Conservation (phyloP, 2,113 vertebrate genomes). For the Boleophthalmus pectinirostris region DNA sequence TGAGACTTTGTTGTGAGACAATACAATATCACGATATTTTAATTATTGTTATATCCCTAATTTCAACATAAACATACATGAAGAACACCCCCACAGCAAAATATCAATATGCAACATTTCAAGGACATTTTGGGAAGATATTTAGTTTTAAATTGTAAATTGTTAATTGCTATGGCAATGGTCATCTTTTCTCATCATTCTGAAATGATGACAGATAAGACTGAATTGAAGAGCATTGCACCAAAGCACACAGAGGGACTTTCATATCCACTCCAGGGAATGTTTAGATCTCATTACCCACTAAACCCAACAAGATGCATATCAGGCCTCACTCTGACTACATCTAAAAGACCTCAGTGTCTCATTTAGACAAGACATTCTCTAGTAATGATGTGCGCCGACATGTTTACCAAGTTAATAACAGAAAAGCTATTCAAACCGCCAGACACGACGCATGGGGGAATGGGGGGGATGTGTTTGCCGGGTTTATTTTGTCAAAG, state of each 20-base stretch:
- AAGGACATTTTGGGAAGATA: too few relatives aligned
- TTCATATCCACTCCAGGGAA: slow-evolving; percentile 27
- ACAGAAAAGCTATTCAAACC: neutral
- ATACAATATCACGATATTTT: too few relatives aligned
- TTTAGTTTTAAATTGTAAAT: too few relatives aligned
- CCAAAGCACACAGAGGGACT: neutral
- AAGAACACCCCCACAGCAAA: too few relatives aligned
- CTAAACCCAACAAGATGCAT: slow-evolving; percentile 13
- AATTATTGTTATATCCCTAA: too few relatives aligned
- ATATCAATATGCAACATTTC: too few relatives aligned
- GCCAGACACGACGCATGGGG: neutral
- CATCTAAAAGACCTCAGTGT: slow-evolving; percentile 17
- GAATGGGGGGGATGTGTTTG: slow-evolving; percentile 4
- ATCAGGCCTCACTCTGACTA: slow-evolving; percentile 8
- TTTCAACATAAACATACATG: too few relatives aligned
- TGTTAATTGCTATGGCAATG: too few relatives aligned
- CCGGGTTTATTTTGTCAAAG: slow-evolving; percentile 9
- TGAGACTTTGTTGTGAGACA: too few relatives aligned
- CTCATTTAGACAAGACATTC: neutral
- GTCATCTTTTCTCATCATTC: too few relatives aligned
- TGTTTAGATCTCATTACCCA: slow-evolving; percentile 27
- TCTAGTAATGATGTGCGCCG: slow-evolving; percentile 4
- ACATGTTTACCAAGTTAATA: slow-evolving; percentile 15
- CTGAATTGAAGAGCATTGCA: slow-evolving; percentile 10
- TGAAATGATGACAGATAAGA: neutral